These are phyloP conservation scores for Apis laboriosa DNA, from an alignment of 1,140 invertebrate species.

Conservation along the genomic window DNA sequence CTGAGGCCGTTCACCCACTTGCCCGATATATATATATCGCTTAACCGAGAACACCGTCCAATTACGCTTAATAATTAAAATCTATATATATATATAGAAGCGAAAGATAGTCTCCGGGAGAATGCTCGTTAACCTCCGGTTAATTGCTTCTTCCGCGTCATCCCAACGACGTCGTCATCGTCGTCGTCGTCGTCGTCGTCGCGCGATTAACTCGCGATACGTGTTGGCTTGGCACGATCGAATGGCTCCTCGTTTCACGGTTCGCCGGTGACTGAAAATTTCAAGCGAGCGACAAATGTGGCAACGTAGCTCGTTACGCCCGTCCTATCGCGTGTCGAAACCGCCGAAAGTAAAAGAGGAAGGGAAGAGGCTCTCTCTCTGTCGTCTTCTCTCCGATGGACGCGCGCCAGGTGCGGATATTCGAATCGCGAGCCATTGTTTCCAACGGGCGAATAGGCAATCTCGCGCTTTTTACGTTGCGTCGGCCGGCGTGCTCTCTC, in stretches of 20 bases:
- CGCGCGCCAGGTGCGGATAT: neutral
- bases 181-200: too few relatives aligned
- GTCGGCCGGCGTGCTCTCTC: neutral
- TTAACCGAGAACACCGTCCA: neutral
- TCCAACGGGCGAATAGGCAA: conserved; percentile 33
- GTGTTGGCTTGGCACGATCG: conserved; percentile 27
- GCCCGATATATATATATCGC: too few relatives aligned
- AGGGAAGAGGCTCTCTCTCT: too few relatives aligned
- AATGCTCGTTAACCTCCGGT: conserved; percentile 55
- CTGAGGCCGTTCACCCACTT: neutral
- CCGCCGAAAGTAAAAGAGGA: neutral
- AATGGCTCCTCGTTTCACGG: conserved; percentile 63
- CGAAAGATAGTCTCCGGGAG: conserved; percentile 37
- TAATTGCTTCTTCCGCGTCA: conserved; percentile 53
- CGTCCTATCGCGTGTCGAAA: neutral
- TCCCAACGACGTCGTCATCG: neutral
- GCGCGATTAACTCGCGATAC: neutral
- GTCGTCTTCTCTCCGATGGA: neutral
- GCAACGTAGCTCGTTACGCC: conserved; percentile 20
- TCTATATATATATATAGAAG: conserved; percentile 5
- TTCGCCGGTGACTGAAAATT: conserved; percentile 61
- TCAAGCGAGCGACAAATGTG: conserved; percentile 2
- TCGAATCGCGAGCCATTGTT: conserved; percentile 15
- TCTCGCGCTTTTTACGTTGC: conserved; percentile 38
- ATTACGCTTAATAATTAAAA: conserved; percentile 61